A percentile compares a stretch with the other conserved stretches of the same genome.
phyloP scores from a whole-genome alignment of 2,888 invertebrate species.

The Synanthedon andrenaeformis region DNA sequence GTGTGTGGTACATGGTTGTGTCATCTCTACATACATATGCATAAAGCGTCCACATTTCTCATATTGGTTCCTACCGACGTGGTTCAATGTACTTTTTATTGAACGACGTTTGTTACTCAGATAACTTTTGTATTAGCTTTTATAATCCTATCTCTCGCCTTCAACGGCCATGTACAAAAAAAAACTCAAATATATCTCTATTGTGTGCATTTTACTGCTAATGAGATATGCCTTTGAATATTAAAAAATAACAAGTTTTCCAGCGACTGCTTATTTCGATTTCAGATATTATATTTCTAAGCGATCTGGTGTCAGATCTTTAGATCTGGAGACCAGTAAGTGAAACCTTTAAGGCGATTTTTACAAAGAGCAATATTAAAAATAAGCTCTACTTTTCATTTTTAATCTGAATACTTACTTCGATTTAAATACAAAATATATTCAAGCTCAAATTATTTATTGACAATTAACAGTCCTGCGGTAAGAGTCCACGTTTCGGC shows the following conservation, averaged over 20 bases:
- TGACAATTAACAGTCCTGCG: too few relatives aligned
- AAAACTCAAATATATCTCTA: conserved; percentile 5
- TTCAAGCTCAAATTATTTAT: too few relatives aligned
- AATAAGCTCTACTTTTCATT: too few relatives aligned
- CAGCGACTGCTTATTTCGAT: too few relatives aligned
- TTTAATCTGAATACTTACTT: too few relatives aligned
- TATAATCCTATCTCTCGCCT: conserved; percentile 48
- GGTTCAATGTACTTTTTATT: conserved; percentile 66
- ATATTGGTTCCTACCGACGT: conserved; percentile 60
- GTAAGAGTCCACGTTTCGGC: too few relatives aligned
- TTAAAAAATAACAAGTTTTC: neutral
- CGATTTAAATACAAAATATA: too few relatives aligned
- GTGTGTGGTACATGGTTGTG: conserved; percentile 2
- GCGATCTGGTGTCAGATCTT: too few relatives aligned
- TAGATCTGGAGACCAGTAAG: too few relatives aligned
- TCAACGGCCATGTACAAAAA: neutral
- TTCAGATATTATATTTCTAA: too few relatives aligned
- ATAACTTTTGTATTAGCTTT: conserved; percentile 64
- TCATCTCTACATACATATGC: conserved; percentile 24
- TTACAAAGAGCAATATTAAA: too few relatives aligned
- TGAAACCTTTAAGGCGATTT: too few relatives aligned
- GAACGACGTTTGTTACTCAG: conserved; percentile 61
- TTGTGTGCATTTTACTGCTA: conserved; percentile 8
- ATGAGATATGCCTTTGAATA: conserved; percentile 4
- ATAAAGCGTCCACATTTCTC: conserved; percentile 50